Conservation (phyloP, 2,888 invertebrate genomes). For the Trichogramma dendrolimi region DNA sequence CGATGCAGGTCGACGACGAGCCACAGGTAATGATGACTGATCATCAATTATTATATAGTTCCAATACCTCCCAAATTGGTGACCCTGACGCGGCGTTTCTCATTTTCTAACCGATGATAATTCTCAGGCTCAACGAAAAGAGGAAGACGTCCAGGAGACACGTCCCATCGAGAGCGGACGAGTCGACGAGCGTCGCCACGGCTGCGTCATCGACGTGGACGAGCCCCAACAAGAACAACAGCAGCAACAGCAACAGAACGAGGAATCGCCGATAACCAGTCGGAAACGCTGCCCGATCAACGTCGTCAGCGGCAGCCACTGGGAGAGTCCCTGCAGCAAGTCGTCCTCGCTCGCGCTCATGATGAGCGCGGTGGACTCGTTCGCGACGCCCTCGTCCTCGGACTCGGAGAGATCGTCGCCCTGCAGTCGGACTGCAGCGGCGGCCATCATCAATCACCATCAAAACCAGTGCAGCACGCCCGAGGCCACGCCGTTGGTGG, state of each 20-base stretch:
- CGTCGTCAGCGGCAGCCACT: conserved; percentile 34
- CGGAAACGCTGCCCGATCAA: conserved; percentile 15
- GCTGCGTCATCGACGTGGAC: background rate
- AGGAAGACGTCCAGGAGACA: conserved; percentile 10
- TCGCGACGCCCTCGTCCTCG: conserved; percentile 19
- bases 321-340: conserved; percentile 47
- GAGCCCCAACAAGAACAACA: background rate
- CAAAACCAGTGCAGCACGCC: conserved; percentile 34
- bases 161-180: conserved; percentile 1
- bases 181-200: conserved; percentile 11
- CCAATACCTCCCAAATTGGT: too few relatives aligned
- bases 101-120: too few relatives aligned
- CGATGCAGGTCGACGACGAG: conserved; percentile 3
- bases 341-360: conserved; percentile 45
- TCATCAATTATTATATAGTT: too few relatives aligned
- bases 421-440: background rate
- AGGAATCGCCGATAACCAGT: background rate
- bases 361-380: conserved; percentile 36
- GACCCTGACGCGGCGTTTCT: too few relatives aligned
- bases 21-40: background rate
- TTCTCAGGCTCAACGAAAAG: too few relatives aligned
- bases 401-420: conserved; percentile 2
- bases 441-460: conserved; percentile 1
- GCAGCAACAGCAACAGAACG: background rate
- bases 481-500: conserved; percentile 46